Evolutionary conservation across 2,113 vertebrate genomes (phyloP).

Genomic region (Pongo abelii): DNA sequence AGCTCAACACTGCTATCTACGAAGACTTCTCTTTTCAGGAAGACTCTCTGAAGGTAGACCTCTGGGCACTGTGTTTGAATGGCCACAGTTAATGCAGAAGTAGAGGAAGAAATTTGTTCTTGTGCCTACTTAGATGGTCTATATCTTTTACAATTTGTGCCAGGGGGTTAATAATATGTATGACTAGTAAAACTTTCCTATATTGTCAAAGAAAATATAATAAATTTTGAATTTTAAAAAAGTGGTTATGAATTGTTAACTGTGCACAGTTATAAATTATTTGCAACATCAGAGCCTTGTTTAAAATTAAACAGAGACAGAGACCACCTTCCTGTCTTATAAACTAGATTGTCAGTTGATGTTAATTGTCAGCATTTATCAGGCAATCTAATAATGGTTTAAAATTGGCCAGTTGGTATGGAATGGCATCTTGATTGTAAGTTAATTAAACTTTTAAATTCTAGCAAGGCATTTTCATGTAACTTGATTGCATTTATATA

Average conservation of each 20-base stretch:
- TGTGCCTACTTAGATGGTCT: background rate
- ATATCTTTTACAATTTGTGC: background rate
- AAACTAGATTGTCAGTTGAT: background rate
- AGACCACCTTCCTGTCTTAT: background rate
- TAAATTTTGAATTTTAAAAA: background rate
- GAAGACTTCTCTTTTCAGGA: constrained; percentile 95
- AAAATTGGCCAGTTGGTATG: background rate
- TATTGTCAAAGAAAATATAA: background rate
- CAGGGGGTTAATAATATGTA: background rate
- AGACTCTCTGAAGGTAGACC: constrained; percentile 91
- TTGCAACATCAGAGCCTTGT: background rate
- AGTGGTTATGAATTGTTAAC: background rate
- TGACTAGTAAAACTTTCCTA: background rate
- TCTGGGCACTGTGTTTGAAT: background rate
- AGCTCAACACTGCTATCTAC: constrained; percentile 89
- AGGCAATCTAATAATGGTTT: background rate
- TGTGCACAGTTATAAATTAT: background rate
- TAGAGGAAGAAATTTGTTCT: background rate
- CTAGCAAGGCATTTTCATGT: background rate
- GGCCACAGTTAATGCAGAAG: background rate
- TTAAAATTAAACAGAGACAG: background rate
- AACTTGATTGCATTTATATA: background rate
- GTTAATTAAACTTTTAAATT: background rate
- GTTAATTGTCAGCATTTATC: background rate
- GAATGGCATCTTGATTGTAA: background rate